phyloP scores from a whole-genome alignment of 2,113 vertebrate genomes.

The Coracopsis vasa region DNA sequence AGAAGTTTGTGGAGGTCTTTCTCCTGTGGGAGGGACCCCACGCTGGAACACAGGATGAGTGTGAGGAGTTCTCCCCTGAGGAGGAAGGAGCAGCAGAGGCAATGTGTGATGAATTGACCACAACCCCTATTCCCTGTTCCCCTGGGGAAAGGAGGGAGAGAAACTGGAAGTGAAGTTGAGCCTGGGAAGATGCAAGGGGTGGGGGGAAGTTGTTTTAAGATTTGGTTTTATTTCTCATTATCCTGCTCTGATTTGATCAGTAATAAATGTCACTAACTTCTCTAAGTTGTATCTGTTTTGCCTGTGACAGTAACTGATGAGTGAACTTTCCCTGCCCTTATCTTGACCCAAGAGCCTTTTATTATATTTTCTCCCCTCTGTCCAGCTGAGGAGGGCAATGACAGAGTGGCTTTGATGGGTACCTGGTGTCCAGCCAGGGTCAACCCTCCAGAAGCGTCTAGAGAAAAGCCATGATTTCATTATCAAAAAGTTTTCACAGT shows the following conservation, averaged over 20 bases:
- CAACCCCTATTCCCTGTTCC: neutral
- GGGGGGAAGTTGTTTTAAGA: neutral
- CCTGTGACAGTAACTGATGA: neutral
- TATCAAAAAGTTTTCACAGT: neutral
- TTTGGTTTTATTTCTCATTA: neutral
- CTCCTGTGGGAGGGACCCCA: neutral
- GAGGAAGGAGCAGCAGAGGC: neutral
- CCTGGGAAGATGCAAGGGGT: neutral
- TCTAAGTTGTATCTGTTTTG: neutral
- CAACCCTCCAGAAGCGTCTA: neutral
- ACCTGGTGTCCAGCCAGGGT: neutral
- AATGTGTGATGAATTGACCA: neutral
- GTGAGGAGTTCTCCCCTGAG: neutral
- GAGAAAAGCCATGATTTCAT: neutral
- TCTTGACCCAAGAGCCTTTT: neutral
- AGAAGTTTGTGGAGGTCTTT: neutral
- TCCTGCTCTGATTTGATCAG: neutral
- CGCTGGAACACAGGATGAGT: neutral
- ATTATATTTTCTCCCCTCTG: neutral
- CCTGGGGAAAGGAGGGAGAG: neutral
- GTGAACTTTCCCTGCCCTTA: neutral
- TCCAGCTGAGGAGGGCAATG: neutral
- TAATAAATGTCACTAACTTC: neutral
- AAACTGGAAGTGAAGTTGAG: neutral
- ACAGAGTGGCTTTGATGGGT: neutral